Percentiles rank a stretch among this genome's conserved stretches.
phyloP scores from a whole-genome alignment of 2,888 invertebrate genomes.

The Phengaris alcon region DNA sequence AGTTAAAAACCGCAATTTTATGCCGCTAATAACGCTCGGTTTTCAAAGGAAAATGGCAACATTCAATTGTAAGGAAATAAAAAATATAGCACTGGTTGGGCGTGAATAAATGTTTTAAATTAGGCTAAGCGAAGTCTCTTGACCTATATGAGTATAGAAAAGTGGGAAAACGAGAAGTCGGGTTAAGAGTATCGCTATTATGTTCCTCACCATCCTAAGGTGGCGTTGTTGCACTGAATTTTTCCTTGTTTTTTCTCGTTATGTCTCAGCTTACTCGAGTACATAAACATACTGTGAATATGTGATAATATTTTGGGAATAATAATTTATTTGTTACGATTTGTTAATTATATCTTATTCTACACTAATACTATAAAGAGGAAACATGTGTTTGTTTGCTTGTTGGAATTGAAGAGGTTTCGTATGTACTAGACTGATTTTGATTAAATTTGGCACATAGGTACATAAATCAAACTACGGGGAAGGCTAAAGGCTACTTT shows the following conservation, averaged over 20 bases:
- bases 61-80: slow-evolving; percentile 21
- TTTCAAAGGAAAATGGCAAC: slow-evolving; percentile 2
- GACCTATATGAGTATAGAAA: slow-evolving; percentile 28
- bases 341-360: no score
- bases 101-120: slow-evolving; percentile 28
- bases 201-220: slow-evolving; percentile 27
- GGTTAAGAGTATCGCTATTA: slow-evolving; percentile 27
- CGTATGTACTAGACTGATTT: no score
- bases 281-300: neutral
- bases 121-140: slow-evolving; percentile 28
- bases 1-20: neutral
- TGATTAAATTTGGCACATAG: no score
- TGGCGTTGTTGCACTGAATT: slow-evolving; percentile 18
- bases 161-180: slow-evolving; percentile 27
- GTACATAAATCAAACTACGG: no score
- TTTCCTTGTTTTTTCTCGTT: slow-evolving; percentile 17
- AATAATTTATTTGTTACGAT: no score
- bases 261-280: slow-evolving; percentile 3
- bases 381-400: no score
- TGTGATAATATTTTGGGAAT: neutral
- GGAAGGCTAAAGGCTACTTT: no score
- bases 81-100: slow-evolving; percentile 8
- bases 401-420: no score
- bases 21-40: slow-evolving; percentile 7
- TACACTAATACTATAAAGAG: no score